Percentiles rank a stretch among this genome's conserved stretches.
Conservation (phyloP, 2,888 invertebrate species). For the Deroplatys truncata region DNA sequence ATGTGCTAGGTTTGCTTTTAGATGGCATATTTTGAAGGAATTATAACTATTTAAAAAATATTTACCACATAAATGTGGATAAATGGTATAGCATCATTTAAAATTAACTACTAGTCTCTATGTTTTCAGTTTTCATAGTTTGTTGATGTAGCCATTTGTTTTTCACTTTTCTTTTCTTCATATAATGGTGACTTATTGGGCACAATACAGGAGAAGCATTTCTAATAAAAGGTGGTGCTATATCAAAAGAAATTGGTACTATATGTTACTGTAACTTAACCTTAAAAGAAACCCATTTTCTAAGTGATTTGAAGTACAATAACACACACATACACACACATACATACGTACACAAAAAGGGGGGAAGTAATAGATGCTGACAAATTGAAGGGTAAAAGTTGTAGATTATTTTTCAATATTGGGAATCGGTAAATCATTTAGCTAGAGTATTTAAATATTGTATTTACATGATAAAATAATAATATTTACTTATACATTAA, state of each 20-base stretch:
- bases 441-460: slow-evolving; percentile 1
- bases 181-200: neutral
- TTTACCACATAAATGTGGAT: neutral
- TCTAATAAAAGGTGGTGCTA: neutral
- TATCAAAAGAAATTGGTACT: neutral
- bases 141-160: neutral
- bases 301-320: slow-evolving; percentile 2
- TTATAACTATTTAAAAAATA: neutral
- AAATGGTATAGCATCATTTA: neutral
- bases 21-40: neutral
- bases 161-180: neutral
- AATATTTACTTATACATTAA: slow-evolving; percentile 9
- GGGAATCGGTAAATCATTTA: slow-evolving; percentile 12
- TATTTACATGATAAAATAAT: slow-evolving; percentile 7
- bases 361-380: neutral
- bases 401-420: neutral
- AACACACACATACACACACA: neutral
- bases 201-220: neutral
- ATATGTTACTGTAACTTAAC: neutral
- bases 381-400: neutral
- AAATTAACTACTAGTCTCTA: neutral
- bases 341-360: neutral
- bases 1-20: neutral
- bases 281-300: neutral
- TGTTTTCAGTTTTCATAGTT: too few species aligned